Evolutionary conservation across 2,797 vertebrate species (phyloP).

Genomic region (Ispidina picta): DNA sequence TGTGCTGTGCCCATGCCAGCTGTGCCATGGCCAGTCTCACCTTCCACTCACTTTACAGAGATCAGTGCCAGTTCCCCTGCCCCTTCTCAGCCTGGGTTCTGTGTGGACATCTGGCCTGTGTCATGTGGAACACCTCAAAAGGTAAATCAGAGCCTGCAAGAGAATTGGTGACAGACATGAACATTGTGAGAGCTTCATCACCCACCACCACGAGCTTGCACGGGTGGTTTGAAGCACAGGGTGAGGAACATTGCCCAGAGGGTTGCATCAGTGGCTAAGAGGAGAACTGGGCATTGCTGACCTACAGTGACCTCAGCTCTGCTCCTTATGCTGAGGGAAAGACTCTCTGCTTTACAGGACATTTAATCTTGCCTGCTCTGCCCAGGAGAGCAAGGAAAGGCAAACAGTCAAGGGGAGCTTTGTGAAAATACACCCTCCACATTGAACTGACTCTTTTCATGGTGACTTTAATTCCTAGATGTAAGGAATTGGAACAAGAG

Average conservation of each 20-base stretch:
- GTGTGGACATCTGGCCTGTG: accelerated
- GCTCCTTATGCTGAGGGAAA: background rate
- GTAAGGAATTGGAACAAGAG: background rate
- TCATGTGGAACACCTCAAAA: accelerated
- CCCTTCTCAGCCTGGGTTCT: accelerated
- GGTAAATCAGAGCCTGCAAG: background rate
- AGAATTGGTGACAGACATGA: accelerated
- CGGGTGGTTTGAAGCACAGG: background rate
- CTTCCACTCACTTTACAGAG: background rate
- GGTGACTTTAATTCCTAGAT: background rate
- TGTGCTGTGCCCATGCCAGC: background rate
- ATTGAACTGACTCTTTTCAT: background rate
- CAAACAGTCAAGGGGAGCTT: background rate
- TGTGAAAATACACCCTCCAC: background rate
- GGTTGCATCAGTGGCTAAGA: background rate
- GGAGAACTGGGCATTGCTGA: background rate
- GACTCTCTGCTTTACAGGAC: background rate
- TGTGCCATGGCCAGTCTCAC: accelerated
- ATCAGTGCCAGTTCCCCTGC: background rate
- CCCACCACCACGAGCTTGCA: accelerated
- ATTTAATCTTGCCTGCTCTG: background rate
- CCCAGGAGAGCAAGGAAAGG: background rate
- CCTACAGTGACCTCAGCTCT: background rate
- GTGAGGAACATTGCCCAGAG: background rate
- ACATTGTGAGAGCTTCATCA: accelerated